Base-by-base conservation (phyloP, 1,140 invertebrate species). In the Saxidomus purpurata region DNA sequence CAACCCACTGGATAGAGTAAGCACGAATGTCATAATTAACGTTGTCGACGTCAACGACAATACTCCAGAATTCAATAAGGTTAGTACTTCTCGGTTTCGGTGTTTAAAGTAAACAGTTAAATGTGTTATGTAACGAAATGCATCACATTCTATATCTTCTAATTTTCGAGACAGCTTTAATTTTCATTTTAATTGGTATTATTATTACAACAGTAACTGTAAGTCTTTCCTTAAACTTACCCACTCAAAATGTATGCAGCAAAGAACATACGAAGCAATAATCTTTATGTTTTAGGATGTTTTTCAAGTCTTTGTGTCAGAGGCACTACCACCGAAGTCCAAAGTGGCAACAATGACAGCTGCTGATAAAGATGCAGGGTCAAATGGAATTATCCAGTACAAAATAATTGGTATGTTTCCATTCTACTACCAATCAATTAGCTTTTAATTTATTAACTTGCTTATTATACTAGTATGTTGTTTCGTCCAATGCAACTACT, bases 31-130 rank as follows among this genome's bases (percentile, higher is more conserved):
- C 6, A 83, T 61, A 49, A 83, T 89, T 19, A 89, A 76, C 43
- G 80, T 89, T 22, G 71, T 84, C 6, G 87, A 89, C 47, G 22
- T 83, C 19, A 89, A 89, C 52, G 87, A 89, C 43, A 89, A 89
- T 67, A 52, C 31, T 15, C 87, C 87, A 59, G 59, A 17, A n/a
- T 89, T 89, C 55, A 28, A 36, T 34, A 89, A 82, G 87, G 87
- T 82, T 31, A 0, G 71, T 76, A 76, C 19, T 4, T 59, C 43
- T n/a, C n/a, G n/a, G n/a, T n/a, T n/a, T n/a, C n/a, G n/a, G n/a
- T n/a, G n/a, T n/a, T n/a, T n/a, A n/a, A n/a, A n/a, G n/a, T n/a
- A n/a, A n/a, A n/a, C n/a, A n/a, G n/a, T n/a, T n/a, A n/a, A n/a
- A n/a, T n/a, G n/a, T n/a, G n/a, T n/a, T n/a, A n/a, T n/a, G n/a